phyloP scores from a whole-genome alignment of 2,797 vertebrate genomes.

The Neoniphon sammara region DNA sequence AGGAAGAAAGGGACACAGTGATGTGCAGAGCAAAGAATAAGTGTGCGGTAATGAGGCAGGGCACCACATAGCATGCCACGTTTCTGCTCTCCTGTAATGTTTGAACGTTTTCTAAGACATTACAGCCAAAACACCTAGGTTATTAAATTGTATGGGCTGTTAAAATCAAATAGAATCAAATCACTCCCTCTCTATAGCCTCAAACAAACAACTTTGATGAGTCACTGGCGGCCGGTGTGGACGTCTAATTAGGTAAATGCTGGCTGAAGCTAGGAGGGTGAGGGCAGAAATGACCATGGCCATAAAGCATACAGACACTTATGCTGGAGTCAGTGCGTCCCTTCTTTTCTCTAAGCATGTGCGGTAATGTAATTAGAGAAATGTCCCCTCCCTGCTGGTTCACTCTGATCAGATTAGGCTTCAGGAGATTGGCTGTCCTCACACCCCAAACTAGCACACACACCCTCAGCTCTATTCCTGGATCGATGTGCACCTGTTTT shows the following conservation, averaged over 20 bases:
- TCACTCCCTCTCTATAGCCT: background rate
- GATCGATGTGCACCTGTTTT: conserved; percentile 25
- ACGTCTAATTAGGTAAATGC: conserved; percentile 10
- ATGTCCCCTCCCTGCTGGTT: conserved; percentile 55
- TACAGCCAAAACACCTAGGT: background rate
- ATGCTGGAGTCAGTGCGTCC: conserved; percentile 32
- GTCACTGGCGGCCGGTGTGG: conserved; percentile 38
- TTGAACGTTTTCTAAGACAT: background rate
- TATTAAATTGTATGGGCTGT: conserved; percentile 1
- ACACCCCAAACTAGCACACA: conserved; percentile 32
- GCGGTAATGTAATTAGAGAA: conserved; percentile 75
- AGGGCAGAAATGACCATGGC: conserved; percentile 3
- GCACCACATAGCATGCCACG: background rate
- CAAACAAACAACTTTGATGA: conserved; percentile 32
- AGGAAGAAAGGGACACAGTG: conserved; percentile 7
- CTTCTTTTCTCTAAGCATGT: conserved; percentile 32
- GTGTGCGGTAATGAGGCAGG: conserved; percentile 3
- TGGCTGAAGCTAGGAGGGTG: background rate
- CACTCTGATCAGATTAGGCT: conserved; percentile 77
- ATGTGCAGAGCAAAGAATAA: background rate
- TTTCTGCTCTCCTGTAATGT: conserved; percentile 2
- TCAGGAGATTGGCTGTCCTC: conserved; percentile 61
- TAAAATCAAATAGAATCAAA: background rate
- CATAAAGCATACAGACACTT: conserved; percentile 36
- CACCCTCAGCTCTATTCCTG: background rate